Conservation (phyloP, 2,888 invertebrate species). For the Tyria jacobaeae region DNA sequence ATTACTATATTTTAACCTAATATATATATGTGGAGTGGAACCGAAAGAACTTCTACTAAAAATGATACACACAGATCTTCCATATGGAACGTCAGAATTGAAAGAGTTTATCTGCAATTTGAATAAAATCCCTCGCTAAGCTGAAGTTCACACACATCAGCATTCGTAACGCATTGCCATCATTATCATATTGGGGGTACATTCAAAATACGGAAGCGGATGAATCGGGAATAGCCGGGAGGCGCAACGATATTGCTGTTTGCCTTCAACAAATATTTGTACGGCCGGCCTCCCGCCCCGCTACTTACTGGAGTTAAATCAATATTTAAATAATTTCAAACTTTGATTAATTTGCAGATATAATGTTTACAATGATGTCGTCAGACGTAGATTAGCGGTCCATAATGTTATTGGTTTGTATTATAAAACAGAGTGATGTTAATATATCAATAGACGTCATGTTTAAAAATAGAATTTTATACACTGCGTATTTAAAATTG, state of each 20-base stretch:
- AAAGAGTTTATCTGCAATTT: constrained; percentile 58
- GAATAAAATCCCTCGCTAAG: constrained; percentile 61
- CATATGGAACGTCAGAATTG: constrained; percentile 16
- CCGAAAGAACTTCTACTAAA: background rate
- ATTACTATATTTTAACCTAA: background rate
- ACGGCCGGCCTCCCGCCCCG: constrained; percentile 63
- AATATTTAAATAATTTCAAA: constrained; percentile 86
- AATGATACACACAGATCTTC: constrained; percentile 5
- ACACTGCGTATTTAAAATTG: too few relatives aligned
- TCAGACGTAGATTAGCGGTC: constrained; percentile 61
- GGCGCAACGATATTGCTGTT: constrained; percentile 84
- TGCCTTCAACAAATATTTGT: constrained; percentile 77
- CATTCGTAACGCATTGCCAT: constrained; percentile 67
- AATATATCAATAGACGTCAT: background rate
- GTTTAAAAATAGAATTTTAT: too few relatives aligned
- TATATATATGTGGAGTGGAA: too few relatives aligned
- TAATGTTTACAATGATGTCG: constrained; percentile 83
- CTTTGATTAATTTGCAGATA: constrained; percentile 85
- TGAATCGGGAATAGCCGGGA: constrained; percentile 65
- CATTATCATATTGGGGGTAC: constrained; percentile 79
- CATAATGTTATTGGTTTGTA: constrained; percentile 18
- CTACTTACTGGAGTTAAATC: constrained; percentile 84
- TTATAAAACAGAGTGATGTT: background rate
- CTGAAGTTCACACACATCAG: constrained; percentile 69
- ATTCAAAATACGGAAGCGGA: constrained; percentile 59